Base-by-base conservation (phyloP, 2,888 invertebrate genomes). In the Campaea margaritaria region DNA sequence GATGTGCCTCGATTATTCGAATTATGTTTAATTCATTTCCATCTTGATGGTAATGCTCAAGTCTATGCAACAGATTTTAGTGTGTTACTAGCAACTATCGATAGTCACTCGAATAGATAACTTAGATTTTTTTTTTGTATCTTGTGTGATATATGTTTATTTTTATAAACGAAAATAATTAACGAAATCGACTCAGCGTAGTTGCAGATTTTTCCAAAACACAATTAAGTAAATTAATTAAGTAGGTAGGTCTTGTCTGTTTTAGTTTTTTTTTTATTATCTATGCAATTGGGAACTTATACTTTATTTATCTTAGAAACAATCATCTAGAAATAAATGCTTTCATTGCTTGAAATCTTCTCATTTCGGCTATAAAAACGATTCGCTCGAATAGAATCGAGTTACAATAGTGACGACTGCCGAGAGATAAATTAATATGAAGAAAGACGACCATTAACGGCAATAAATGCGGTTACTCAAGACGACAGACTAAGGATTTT, bases 11-110 rank as follows among this genome's bases (percentile, higher is more conserved):
- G 90, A 91, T 91, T 92, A 90, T 91, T 89, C 87, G 87, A 91
- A 92, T 91, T 91, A 91, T 83, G 84, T 88, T 91, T 91, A 92
- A 92, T 91, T 91, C 87, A 86, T 90, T 88, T 88, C 87, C 82
- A 91, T 89, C 87, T 87, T 84, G 79, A 83, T 77, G 78, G 83
- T 88, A 87, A 89, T 88, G 79, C 72, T 70, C 71, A 69, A 65
- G 73, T 79, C 82, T 83, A 82, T 79, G 72, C 74, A 74, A 75
- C 74, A 74, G 74, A 75, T 66, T 62, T 60, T 65, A 60, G 55
- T 56, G 60, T 41, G 58, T 52, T 70, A 75, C 76, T 71, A 76
- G 43, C 68, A 65, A 65, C 68, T 68, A 72, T 75, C 75, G 77
- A 69, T 65, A 56, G 36, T 21, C 21, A 47, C 14, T 61, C 51